Evolutionary conservation across 1,140 invertebrate genomes (phyloP).

Genomic region (Drosophila azteca): DNA sequence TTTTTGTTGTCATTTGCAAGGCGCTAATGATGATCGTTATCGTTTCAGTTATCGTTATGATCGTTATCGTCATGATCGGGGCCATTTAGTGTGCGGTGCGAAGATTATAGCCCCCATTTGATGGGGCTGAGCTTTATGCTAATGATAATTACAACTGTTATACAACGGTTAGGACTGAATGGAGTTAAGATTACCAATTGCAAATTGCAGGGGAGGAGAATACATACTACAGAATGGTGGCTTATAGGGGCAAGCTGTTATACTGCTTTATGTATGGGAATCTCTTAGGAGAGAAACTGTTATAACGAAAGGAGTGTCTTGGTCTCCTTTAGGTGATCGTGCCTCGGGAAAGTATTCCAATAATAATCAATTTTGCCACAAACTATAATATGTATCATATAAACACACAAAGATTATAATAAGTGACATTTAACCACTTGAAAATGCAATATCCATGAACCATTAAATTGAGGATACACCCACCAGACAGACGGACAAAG

Average conservation of each 20-base stretch:
- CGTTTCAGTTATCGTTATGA: conserved; percentile 25
- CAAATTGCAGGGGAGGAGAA: background rate
- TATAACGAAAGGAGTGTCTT: too few relatives aligned
- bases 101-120: conserved; percentile 52
- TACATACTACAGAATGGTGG: background rate
- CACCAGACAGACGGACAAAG: too few relatives aligned
- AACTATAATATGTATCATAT: too few relatives aligned
- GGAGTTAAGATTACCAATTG: too few relatives aligned
- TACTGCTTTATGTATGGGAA: too few relatives aligned
- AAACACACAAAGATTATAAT: too few relatives aligned
- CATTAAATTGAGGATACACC: background rate
- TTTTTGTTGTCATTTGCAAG: conserved; percentile 63
- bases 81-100: conserved; percentile 41
- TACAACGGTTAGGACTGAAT: background rate
- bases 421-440: too few relatives aligned
- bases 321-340: too few relatives aligned
- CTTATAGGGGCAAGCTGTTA: too few relatives aligned
- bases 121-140: conserved; percentile 41
- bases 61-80: conserved; percentile 30
- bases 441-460: too few relatives aligned
- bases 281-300: background rate
- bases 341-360: too few relatives aligned
- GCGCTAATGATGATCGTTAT: conserved; percentile 60
- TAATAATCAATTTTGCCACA: too few relatives aligned
- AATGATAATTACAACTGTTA: conserved; percentile 36